These are phyloP conservation scores for Julus scandinavius DNA, from an alignment of 2,888 invertebrate genomes.

Conservation along the genomic window DNA sequence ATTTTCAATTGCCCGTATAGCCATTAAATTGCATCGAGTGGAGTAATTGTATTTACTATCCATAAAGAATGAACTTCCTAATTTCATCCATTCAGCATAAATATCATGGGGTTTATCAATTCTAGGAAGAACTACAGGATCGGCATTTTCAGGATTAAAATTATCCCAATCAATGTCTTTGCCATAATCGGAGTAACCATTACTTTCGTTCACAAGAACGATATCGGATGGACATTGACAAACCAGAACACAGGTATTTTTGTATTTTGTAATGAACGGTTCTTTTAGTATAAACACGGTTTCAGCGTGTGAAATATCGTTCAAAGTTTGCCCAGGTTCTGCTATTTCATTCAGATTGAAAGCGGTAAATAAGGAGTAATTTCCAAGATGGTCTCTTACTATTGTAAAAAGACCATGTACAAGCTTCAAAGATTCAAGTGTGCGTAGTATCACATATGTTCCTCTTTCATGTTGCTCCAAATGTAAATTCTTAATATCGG, in stretches of 20 bases:
- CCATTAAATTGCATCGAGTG: neutral
- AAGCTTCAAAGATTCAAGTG: neutral
- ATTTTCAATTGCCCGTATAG: neutral
- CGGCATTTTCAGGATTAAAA: neutral
- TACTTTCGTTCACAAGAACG: neutral
- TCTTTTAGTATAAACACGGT: slow-evolving; percentile 37
- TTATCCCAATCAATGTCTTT: neutral
- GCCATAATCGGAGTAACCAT: neutral
- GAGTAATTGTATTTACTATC: neutral
- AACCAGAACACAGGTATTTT: neutral
- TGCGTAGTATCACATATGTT: neutral
- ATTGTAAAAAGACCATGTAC: neutral
- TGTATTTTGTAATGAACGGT: neutral
- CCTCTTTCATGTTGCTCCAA: neutral
- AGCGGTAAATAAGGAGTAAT: neutral
- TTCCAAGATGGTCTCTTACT: neutral
- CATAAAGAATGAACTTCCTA: neutral
- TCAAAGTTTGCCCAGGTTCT: neutral
- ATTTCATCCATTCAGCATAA: neutral
- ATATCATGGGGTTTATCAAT: no score
- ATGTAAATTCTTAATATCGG: neutral
- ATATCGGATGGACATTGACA: slow-evolving; percentile 22
- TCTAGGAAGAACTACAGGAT: neutral
- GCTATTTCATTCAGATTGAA: neutral
- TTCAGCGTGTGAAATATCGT: neutral